Percentiles rank a stretch among this genome's conserved stretches.
Evolutionary conservation across 2,113 vertebrate species (phyloP).

Genomic region (Apodemus speciosus): DNA sequence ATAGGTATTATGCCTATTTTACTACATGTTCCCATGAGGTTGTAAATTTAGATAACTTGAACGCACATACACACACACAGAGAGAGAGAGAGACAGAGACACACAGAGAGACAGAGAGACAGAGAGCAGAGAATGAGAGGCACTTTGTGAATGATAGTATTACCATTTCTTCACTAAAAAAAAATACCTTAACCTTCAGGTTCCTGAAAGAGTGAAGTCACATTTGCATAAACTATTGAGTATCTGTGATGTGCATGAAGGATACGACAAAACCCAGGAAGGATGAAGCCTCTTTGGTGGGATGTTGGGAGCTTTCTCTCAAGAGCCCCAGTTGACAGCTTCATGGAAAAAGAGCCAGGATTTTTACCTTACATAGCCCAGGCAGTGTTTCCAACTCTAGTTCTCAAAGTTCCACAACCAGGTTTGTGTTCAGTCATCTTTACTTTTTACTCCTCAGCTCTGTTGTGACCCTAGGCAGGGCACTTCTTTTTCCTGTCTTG

Average conservation of each 20-base stretch:
- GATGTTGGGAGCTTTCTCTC: constrained; percentile 13
- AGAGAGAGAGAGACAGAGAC: background rate
- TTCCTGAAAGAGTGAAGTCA: background rate
- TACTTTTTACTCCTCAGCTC: background rate
- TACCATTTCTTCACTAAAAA: constrained; percentile 16
- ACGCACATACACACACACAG: background rate
- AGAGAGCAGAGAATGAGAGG: background rate
- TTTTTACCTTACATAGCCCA: constrained; percentile 25
- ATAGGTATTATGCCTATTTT: constrained; percentile 5
- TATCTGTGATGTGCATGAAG: constrained; percentile 1
- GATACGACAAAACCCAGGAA: background rate
- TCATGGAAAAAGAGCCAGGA: background rate
- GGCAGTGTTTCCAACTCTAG: background rate
- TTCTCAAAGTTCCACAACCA: background rate
- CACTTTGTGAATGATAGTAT: background rate
- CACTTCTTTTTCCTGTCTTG: background rate
- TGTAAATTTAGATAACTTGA: constrained; percentile 12
- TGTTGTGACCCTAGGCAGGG: constrained; percentile 11
- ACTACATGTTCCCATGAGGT: background rate
- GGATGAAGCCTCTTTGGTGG: background rate
- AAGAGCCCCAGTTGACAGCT: background rate
- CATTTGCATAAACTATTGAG: background rate
- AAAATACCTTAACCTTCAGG: background rate
- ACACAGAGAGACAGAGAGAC: background rate
- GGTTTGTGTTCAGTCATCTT: constrained; percentile 14